phyloP scores from a whole-genome alignment of 2,888 invertebrate species.

The Blomia tropicalis region DNA sequence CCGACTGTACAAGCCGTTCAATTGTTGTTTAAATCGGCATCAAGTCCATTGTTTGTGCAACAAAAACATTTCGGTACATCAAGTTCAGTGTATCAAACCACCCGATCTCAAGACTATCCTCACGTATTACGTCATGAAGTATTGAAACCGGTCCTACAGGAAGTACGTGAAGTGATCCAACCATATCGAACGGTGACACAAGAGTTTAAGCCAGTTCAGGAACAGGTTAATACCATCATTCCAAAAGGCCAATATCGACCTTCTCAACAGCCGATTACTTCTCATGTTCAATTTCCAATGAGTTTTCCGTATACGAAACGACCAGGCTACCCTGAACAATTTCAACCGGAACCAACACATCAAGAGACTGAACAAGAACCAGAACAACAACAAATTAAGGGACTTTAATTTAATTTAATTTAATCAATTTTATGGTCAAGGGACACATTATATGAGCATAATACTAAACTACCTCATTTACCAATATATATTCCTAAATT shows the following conservation, averaged over 20 bases:
- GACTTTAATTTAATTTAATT: no score
- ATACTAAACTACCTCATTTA: no score
- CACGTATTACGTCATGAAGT: slow-evolving; percentile 13
- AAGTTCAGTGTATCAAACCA: neutral
- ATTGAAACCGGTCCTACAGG: neutral
- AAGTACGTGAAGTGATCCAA: slow-evolving; percentile 5
- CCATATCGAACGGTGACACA: slow-evolving; percentile 5
- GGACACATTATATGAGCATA: no score
- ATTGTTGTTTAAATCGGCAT: neutral
- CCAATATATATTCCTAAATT: no score
- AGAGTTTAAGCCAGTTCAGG: neutral
- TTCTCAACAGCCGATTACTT: neutral
- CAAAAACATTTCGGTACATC: neutral
- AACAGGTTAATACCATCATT: neutral
- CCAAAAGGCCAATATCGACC: neutral
- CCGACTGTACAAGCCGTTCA: slow-evolving; percentile 8
- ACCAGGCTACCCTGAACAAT: neutral
- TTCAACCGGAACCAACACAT: neutral
- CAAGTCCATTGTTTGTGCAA: neutral
- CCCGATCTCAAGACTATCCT: neutral
- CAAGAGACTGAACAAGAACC: neutral
- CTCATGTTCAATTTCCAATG: neutral
- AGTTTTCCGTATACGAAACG: neutral
- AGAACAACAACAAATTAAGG: neutral
- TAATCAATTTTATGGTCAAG: no score